Evolutionary conservation across 2,888 invertebrate species (phyloP), one percentile per base, ranked within the genome.

Genomic region (Archips crataeganus): DNA sequence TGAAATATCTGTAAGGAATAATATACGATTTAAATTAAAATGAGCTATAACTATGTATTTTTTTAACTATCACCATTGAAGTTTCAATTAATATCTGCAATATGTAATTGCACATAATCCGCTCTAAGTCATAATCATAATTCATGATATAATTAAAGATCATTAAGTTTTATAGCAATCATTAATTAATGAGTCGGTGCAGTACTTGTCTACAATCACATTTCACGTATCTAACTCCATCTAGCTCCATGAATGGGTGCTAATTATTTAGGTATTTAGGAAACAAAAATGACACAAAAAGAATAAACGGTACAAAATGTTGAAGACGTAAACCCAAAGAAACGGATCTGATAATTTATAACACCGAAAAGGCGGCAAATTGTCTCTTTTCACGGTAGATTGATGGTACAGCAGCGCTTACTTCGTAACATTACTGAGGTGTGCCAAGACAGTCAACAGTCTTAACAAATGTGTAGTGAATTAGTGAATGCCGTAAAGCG

Each of bases 331-430:
- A 23, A 64, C 71, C 11, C 11, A 66, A 71, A 60, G 54, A 72
- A 72, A 57, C 47, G 57, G 62, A 49, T 54, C 39, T 61, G 51
- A 70, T 32, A 62, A 70, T 32, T 62, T 51, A 70, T 39, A 62
- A 57, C 54, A 51, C 32, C 67, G 54, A 54, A 71, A 72, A 62
- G 54, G 67, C 67, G 67, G 47, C 51, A 68, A 71, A 72, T 72
- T 72, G 67, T 45, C 45, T n/a, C 32, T 47, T 54, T 62, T 65
- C 60, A 61, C 62, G 67, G 72, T 32, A 57, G 39, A 68, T 62
- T 72, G 57, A 72, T 72, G 45, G 62, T 68, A 67, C 61, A 67
- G 32, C 63, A 42, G 39, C 39, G 51, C 60, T 59, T 23, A 61
- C 51, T 59, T 64, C 36, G 67, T 45, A 34, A 61, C 72, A 67